Percentiles rank a stretch among this genome's conserved stretches.
Evolutionary conservation across 1,140 invertebrate species (phyloP).

Genomic region (Dendrolimus punctatus): DNA sequence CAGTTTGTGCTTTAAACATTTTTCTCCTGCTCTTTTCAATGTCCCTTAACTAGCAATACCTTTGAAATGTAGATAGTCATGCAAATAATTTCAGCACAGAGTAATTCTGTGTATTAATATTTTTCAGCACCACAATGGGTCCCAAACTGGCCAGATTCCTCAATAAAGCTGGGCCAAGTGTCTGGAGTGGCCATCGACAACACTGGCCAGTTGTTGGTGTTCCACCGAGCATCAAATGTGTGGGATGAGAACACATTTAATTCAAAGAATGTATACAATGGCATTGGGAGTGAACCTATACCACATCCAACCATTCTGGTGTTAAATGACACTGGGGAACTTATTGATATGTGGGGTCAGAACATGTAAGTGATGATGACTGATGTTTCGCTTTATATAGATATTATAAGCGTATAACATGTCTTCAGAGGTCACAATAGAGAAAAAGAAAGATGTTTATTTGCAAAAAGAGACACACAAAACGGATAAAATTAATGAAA

Average conservation of each 20-base stretch:
- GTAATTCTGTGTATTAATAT: neutral
- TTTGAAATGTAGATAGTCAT: too few relatives aligned
- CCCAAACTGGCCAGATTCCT: constrained; percentile 70
- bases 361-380: constrained; percentile 77
- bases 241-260: constrained; percentile 83
- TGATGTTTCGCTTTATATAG: neutral
- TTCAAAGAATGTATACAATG: constrained; percentile 73
- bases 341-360: constrained; percentile 85
- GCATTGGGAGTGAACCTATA: constrained; percentile 79
- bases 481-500: too few relatives aligned
- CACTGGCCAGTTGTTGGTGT: constrained; percentile 83
- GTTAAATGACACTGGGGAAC: constrained; percentile 80
- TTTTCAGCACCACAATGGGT: constrained; percentile 53
- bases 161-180: constrained; percentile 80
- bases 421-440: too few relatives aligned
- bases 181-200: constrained; percentile 85
- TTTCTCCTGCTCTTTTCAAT: too few relatives aligned
- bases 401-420: too few relatives aligned
- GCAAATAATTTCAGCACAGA: too few relatives aligned
- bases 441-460: too few relatives aligned
- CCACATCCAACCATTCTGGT: constrained; percentile 81
- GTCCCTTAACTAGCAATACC: too few relatives aligned
- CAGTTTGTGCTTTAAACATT: too few relatives aligned
- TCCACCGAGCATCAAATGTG: constrained; percentile 84
- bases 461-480: too few relatives aligned